These are phyloP conservation scores for Scaptodrosophila lebanonensis DNA, from an alignment of 1,140 invertebrate genomes.

Conservation along the genomic window DNA sequence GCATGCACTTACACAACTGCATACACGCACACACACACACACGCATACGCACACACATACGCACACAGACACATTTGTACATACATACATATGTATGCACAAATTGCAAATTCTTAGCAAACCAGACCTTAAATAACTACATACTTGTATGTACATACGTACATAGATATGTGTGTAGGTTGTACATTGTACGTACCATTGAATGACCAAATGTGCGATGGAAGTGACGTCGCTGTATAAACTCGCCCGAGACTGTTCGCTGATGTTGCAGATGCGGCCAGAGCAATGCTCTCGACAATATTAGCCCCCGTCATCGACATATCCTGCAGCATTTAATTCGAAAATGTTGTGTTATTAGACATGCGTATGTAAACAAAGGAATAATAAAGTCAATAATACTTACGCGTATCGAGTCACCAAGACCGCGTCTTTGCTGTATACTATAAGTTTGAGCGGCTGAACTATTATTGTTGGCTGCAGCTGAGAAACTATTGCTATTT, in stretches of 20 bases:
- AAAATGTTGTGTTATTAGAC: too few relatives aligned
- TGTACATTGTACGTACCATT: constrained; percentile 92
- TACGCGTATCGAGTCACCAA: constrained; percentile 62
- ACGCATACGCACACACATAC: too few relatives aligned
- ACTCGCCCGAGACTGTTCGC: constrained; percentile 84
- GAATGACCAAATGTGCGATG: constrained; percentile 93
- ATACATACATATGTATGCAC: too few relatives aligned
- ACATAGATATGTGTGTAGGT: too few relatives aligned
- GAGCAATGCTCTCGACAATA: constrained; percentile 76
- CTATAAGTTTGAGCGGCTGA: constrained; percentile 54
- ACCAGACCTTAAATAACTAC: too few relatives aligned
- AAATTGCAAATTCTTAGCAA: too few relatives aligned
- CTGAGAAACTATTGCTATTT: constrained; percentile 76
- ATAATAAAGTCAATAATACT: constrained; percentile 16
- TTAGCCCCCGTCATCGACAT: constrained; percentile 68
- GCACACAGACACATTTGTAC: too few relatives aligned
- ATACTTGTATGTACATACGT: too few relatives aligned
- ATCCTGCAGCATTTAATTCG: constrained; percentile 53
- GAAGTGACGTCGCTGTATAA: constrained; percentile 91
- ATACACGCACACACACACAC: too few relatives aligned
- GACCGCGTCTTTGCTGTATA: constrained; percentile 49
- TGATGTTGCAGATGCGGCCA: constrained; percentile 77
- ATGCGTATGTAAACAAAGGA: background rate
- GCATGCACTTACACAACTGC: too few relatives aligned
- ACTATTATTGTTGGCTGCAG: constrained; percentile 57